Conservation (phyloP, 2,113 vertebrate species). For the Aspidoscelis tigris region DNA sequence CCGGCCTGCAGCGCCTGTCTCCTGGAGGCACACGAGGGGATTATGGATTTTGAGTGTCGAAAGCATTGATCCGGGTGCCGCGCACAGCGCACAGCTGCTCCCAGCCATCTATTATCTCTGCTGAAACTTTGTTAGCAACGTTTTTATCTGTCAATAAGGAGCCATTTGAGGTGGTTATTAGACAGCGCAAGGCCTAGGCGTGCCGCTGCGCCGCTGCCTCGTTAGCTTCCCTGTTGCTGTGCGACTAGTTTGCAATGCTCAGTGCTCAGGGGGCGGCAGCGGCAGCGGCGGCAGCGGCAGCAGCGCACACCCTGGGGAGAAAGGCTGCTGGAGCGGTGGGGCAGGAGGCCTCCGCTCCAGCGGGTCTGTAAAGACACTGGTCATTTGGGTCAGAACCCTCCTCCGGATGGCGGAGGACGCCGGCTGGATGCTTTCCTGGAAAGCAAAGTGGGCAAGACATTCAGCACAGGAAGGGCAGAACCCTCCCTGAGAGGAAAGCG, state of each 20-base stretch:
- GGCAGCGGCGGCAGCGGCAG: background rate
- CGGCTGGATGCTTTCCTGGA: background rate
- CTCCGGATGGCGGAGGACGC: background rate
- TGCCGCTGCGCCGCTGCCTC: constrained; percentile 1
- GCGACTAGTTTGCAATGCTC: too few species aligned
- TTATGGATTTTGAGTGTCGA: constrained; percentile 43
- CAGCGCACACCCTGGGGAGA: background rate
- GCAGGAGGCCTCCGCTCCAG: background rate
- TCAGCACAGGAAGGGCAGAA: too few species aligned
- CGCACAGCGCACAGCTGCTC: constrained; percentile 40
- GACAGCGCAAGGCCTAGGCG: constrained; percentile 64
- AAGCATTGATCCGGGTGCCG: constrained; percentile 53
- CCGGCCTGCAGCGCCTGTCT: fast-evolving
- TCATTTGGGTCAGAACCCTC: background rate
- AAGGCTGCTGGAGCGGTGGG: background rate
- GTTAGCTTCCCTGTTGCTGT: too few species aligned
- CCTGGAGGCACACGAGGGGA: fast-evolving
- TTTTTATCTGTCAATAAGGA: constrained; percentile 76
- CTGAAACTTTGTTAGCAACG: constrained; percentile 65
- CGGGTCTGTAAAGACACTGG: background rate
- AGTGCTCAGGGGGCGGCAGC: constrained; percentile 48
- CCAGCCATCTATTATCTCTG: constrained; percentile 61
- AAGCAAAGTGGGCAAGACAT: background rate
- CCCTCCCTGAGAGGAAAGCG: background rate
- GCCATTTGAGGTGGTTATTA: constrained; percentile 68